Evolutionary conservation across 2,113 vertebrate genomes (phyloP), one percentile per base, ranked within the genome.

Genomic region (Acanthisitta chloris): DNA sequence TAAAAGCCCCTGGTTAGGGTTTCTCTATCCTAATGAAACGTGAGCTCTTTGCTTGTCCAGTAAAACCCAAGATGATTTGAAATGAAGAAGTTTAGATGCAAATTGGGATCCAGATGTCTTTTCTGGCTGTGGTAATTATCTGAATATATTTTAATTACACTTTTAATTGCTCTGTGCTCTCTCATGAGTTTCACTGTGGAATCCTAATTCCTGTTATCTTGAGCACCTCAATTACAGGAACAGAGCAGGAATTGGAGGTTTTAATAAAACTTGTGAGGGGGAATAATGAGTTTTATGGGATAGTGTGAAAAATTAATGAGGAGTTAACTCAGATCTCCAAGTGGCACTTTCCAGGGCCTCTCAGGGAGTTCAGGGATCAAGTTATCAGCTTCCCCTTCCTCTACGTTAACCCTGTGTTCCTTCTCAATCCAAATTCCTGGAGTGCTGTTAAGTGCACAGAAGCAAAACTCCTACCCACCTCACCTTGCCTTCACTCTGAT

Each of bases 61-160:
- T 38, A 49, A 45, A 61, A 81, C 58, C 24, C 26, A 29, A 25
- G 52, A 15, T 29, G 33, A 48, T 31, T 64, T 57, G 83, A 20
- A 69, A 64, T 76, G 19, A n/a, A 46, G 78, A 74, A 43, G 49
- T 51, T 52, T 17, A 51, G 34, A 8, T 49, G 13, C 52, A 52
- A 74, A 78, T 59, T 54, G 71, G 40, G 74, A 42, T 74, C 17
- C 34, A 66, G 82, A 26, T 36, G 29, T 69, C 48, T 64, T 14
- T 81, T 45, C 20, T 55, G 64, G 24, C 42, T 57, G 4, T 14
- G n/a, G 49, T 43, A 34, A 73, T 52, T 70, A 31, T 51, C 69
- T 72, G 54, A 25, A 52, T 89, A 31, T 59, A 33, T 86, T 89
- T 81, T 89, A 76, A 84, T 83, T 81, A 66, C 42, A 40, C 15